Conservation (phyloP, 2,888 invertebrate genomes). For the Eupithecia subumbrata region DNA sequence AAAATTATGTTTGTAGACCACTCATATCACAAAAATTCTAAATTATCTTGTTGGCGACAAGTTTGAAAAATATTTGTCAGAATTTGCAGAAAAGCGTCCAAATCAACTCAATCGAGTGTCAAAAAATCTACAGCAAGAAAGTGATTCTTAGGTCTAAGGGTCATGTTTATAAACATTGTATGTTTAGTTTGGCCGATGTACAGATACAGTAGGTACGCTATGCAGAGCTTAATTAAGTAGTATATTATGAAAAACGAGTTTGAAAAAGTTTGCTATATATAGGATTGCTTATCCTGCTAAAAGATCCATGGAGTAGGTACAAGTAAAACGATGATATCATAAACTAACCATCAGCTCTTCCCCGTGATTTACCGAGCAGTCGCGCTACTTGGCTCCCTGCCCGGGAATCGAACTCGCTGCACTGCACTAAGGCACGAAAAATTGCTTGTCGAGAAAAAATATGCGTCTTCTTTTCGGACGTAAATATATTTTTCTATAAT, state of each 20-base stretch:
- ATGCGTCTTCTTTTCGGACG: conserved; percentile 12
- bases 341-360: conserved; percentile 15
- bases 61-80: too few relatives aligned
- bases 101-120: too few relatives aligned
- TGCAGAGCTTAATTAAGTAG: neutral
- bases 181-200: too few relatives aligned
- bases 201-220: neutral
- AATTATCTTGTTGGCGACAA: too few relatives aligned
- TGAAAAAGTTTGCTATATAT: neutral
- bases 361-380: conserved; percentile 45
- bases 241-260: neutral
- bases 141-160: too few relatives aligned
- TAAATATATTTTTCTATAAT: too few relatives aligned
- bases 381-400: conserved; percentile 74
- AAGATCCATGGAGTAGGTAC: neutral
- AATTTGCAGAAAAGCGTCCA: too few relatives aligned
- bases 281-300: neutral
- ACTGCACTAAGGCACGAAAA: conserved; percentile 61
- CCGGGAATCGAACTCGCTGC: conserved; percentile 71
- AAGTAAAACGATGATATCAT: conserved; percentile 4
- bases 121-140: too few relatives aligned
- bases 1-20: too few relatives aligned
- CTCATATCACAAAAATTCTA: too few relatives aligned
- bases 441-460: conserved; percentile 56
- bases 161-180: too few relatives aligned